Evolutionary conservation across 2,113 vertebrate genomes (phyloP), one percentile per base, ranked within the genome.

Genomic region (Cebus imitator): DNA sequence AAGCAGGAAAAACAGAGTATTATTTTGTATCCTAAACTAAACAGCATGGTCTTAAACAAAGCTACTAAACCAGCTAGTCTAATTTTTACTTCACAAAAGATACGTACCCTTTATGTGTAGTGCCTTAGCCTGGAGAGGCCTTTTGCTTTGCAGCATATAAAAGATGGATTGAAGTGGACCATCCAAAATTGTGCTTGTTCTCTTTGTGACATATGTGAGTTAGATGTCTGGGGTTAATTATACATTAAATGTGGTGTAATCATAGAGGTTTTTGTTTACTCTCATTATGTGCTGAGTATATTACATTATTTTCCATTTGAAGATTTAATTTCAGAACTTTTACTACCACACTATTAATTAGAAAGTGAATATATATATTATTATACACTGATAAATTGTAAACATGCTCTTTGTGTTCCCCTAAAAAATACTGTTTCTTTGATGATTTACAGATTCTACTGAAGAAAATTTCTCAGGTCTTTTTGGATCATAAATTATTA

Each of bases 21-120:
- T 81, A 89, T 97, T 58, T 35, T 90, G 23, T 76, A 91, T 82
- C 82, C n/a, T 3, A 55, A 93, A 89, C 30, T 93, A 91, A 97
- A 91, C 48, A 97, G 92, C 48, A n/a, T 58, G 93, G 9, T 40
- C 43, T 94, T 92, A 95, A 95, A 96, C 58, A 92, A 85, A 87
- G 52, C 61, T 57, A 75, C 78, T 75, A 91, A 94, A 35, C 20
- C 58, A 64, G 37, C 30, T 82, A 45, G 40, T 72, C 73, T 72
- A 43, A 61, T 25, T 76, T 90, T 83, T 45, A 57, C 30, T 88
- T 8, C 12, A 68, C 78, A n/a, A 23, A 48, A 95, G 48, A 93
- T 86, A 81, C 18, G 23, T 84, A 40, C 3, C 6, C 27, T 87
- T 14, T 17, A 10, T 21, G 21, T 12, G 40, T 23, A 85, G 18